Evolutionary conservation across 2,888 invertebrate species (phyloP), one percentile per base, ranked within the genome.

Genomic region (Agriopis marginaria): DNA sequence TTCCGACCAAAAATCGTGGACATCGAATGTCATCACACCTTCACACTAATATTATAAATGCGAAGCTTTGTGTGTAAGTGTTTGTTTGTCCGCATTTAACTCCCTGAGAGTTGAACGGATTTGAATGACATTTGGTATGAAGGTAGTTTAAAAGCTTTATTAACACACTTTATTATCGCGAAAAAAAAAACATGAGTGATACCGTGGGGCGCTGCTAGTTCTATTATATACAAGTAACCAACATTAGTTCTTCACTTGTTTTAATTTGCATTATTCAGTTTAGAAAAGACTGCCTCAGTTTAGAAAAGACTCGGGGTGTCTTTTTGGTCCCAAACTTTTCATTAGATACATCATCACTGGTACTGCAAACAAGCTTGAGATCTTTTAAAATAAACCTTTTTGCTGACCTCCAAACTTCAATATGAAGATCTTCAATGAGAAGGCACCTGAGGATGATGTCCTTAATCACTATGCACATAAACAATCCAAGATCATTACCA

Each of bases 391-490:
- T 12, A 47, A 23, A 59, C 32, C 32, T 42, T 17, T 42, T 40
- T 42, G 10, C 11, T 39, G 39, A 54, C 39, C 39, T 54, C 7
- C 39, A 39, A 7, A 54, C 32, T 39, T 39, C 12, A 51, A 2
- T 14, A 50, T n/a, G 8, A 50, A 50, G 17, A 17, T 10, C 9
- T 10, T 32, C 32, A 32, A 32, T 32, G 1, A 32, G 32, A 32
- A 3, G 32, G 32, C 32, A 17, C 9, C 50, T 9, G 11, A 11
- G n/a, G 53, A 54, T n/a, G 12, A 54, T 39, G 53, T 10, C 23
- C 23, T 53, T 32, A 53, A 53, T 53, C 39, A 53, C 32, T 2
- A 42, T 47, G 59, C 44, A 39, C 59, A 59, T 47, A 49, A 47
- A 47, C 12, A 12, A 7, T 47, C 23, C 44, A 23, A 58, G 44